Base-by-base conservation (phyloP, 2,113 vertebrate species). In the Pterocles orientalis region DNA sequence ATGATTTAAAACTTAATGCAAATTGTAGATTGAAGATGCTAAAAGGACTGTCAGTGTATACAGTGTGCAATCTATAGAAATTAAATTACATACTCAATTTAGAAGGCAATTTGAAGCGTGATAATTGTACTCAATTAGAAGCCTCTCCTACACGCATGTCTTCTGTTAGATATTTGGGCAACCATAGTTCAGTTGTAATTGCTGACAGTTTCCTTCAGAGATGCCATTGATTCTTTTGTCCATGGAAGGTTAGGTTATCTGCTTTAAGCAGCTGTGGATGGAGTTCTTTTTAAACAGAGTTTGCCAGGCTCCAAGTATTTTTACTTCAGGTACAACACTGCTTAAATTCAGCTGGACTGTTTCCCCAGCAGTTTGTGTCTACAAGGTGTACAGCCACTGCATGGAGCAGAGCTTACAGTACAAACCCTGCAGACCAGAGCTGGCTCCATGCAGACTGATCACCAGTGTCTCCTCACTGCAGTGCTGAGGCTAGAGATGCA, bases 21-120 rank as follows among this genome's bases (percentile, higher is more conserved):
- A 92, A 72, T 80, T 51, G 17, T 56, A 62, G 48, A 47, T 11
- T 29, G 45, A 90, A 92, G 69, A 80, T 77, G 45, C 66, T 82
- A 45, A 80, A 76, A 72, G n/a, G 34, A n/a, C 64, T 77, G 68
- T 33, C 41, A 68, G 21, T 76, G 8, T 90, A 61, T 56, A 86
- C 71, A 48, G 66, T 39, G 16, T 80, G 71, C 58, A 80, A 56
- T 77, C 50, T 80, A 61, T 72, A 86, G 53, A 91, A 90, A 83
- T 82, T 34, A 64, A 82, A 76, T 88, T 51, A 73, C 53, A 68
- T 68, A 29, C 62, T 88, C 26, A 26, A 10, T 95, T 95, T 94
- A 94, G 88, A 94, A 95, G 68, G 82, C 75, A 92, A 64, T 94
- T 86, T 83, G 58, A 88, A 57, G n/a, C 47, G 41, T 61, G 45